phyloP scores from a whole-genome alignment of 2,113 vertebrate species.

The Damaliscus lunatus region DNA sequence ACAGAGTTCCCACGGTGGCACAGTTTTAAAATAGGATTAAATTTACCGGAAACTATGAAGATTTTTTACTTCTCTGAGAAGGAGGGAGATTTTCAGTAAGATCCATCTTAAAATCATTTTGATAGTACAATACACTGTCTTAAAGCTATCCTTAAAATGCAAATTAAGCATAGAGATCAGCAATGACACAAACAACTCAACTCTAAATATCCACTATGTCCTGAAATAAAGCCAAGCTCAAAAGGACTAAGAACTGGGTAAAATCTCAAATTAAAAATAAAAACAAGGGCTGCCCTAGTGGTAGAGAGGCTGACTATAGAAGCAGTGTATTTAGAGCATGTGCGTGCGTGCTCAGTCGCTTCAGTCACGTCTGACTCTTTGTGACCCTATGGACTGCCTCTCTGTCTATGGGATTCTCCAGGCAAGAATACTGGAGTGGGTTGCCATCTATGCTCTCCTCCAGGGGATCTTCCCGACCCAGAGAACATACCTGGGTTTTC shows the following conservation, averaged over 20 bases:
- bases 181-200: not conserved
- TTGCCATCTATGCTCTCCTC: not conserved
- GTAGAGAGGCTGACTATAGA: not conserved
- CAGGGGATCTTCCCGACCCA: not conserved
- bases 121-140: not conserved
- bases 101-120: not conserved
- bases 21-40: not conserved
- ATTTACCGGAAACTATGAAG: not conserved
- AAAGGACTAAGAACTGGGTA: not conserved
- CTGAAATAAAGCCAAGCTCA: not conserved
- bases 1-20: not conserved
- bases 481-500: not conserved
- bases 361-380: not conserved
- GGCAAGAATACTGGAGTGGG: not conserved
- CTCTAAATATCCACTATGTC: not conserved
- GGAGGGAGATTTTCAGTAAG: not conserved
- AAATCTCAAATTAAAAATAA: slow-evolving; percentile 16
- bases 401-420: not conserved
- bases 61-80: not conserved
- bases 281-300: not conserved
- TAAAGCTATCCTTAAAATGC: not conserved
- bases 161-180: not conserved
- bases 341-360: not conserved
- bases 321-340: not conserved
- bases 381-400: not conserved